These are phyloP conservation scores for Sparus aurata DNA, from an alignment of 2,797 vertebrate genomes.

Conservation along the genomic window DNA sequence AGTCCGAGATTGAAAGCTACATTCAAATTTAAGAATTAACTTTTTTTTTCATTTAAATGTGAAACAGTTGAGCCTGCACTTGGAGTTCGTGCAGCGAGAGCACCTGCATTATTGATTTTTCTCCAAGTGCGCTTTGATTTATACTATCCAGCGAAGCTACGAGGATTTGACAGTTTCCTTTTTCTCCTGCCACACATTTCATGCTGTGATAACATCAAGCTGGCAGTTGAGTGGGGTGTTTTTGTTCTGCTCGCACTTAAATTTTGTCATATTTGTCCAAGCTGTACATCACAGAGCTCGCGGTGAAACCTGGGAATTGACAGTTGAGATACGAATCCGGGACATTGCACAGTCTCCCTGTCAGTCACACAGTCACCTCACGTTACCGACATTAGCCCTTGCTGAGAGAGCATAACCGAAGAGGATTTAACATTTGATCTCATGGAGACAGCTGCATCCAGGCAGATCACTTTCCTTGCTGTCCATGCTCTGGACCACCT, in stretches of 20 bases:
- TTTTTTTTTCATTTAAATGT: conserved; percentile 14
- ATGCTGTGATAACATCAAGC: conserved; percentile 33
- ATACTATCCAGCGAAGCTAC: not conserved
- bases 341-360: conserved; percentile 28
- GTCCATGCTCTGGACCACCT: conserved; percentile 44
- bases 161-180: conserved; percentile 27
- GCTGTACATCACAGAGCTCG: not conserved
- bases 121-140: conserved; percentile 44
- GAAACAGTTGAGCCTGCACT: conserved; percentile 14
- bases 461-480: conserved; percentile 45
- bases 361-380: conserved; percentile 50
- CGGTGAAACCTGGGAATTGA: conserved; percentile 23
- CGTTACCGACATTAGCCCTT: conserved; percentile 41
- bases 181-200: conserved; percentile 34
- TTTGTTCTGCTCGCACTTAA: conserved; percentile 11
- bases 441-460: conserved; percentile 63
- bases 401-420: conserved; percentile 56
- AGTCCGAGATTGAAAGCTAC: not conserved
- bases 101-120: conserved; percentile 42
- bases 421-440: conserved; percentile 69
- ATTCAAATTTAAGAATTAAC: conserved; percentile 14
- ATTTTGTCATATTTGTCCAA: conserved; percentile 25
- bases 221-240: not conserved
- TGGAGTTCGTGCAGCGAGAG: not conserved
- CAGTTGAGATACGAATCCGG: conserved; percentile 15